Conservation (phyloP, 1,140 invertebrate species). For the Archegozetes longisetosus region DNA sequence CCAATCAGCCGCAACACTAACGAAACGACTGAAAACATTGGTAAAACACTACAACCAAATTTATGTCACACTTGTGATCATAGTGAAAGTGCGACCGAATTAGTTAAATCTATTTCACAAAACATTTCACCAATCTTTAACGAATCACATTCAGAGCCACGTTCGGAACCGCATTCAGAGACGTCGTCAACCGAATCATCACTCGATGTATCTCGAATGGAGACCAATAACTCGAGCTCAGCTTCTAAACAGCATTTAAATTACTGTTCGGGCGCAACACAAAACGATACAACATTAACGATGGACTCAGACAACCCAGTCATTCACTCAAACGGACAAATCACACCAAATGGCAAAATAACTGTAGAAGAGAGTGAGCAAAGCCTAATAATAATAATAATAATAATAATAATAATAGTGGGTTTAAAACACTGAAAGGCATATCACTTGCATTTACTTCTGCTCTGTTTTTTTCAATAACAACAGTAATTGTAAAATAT, state of each 20-base stretch:
- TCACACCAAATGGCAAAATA: neutral
- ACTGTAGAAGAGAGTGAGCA: neutral
- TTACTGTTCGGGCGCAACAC: neutral
- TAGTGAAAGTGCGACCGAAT: no score
- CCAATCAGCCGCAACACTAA: no score
- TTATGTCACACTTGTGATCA: no score
- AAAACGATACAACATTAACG: neutral
- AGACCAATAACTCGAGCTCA: no score
- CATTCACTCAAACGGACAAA: no score
- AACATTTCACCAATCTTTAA: no score
- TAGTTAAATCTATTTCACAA: no score
- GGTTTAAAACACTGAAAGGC: neutral
- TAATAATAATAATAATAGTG: neutral
- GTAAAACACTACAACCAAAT: no score
- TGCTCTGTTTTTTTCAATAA: slow-evolving; percentile 70
- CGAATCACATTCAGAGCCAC: no score
- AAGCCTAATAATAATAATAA: neutral
- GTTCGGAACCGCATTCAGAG: neutral
- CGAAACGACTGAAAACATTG: no score
- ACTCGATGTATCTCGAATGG: slow-evolving; percentile 27
- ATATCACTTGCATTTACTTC: slow-evolving; percentile 31
- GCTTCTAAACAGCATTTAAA: no score
- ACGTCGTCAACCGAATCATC: neutral
- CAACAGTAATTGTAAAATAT: slow-evolving; percentile 67
- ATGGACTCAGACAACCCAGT: no score